Evolutionary conservation across 2,113 vertebrate species (phyloP).

Genomic region (Nannobrachium achirus): DNA sequence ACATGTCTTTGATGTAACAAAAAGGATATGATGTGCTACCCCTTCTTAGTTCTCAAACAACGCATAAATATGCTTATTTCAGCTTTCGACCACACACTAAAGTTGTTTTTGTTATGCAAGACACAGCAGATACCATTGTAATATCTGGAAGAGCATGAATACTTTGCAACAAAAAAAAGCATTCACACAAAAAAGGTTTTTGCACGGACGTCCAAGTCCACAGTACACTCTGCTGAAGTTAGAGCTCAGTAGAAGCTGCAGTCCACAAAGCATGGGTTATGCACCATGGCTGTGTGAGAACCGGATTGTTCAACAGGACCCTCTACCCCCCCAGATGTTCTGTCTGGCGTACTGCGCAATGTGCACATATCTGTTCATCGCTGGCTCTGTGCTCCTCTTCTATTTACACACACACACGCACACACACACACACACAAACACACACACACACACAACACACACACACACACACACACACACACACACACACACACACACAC

Average conservation of each 20-base stretch:
- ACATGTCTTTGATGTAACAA: not conserved
- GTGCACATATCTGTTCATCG: not conserved
- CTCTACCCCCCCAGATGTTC: not conserved
- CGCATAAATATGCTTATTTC: not conserved
- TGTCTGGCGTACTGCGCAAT: not conserved
- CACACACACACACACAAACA: too few relatives aligned
- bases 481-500: too few relatives aligned
- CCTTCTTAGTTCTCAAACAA: not conserved
- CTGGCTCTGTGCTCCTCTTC: not conserved
- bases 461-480: too few relatives aligned
- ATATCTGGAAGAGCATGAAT: too few relatives aligned
- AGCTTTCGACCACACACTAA: not conserved
- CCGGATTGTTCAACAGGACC: not conserved
- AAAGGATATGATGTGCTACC: not conserved
- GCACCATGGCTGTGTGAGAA: constrained; percentile 1
- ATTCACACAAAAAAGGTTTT: not conserved
- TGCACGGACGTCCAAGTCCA: not conserved
- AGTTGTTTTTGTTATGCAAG: not conserved
- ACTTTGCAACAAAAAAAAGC: not conserved
- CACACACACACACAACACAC: too few relatives aligned
- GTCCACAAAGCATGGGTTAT: constrained; percentile 4
- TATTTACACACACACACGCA: too few relatives aligned
- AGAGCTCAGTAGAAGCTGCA: not conserved
- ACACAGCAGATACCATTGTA: not conserved
- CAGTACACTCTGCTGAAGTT: not conserved